Evolutionary conservation across 2,888 invertebrate genomes (phyloP).

Genomic region (Mesopsocus fuscifrons): DNA sequence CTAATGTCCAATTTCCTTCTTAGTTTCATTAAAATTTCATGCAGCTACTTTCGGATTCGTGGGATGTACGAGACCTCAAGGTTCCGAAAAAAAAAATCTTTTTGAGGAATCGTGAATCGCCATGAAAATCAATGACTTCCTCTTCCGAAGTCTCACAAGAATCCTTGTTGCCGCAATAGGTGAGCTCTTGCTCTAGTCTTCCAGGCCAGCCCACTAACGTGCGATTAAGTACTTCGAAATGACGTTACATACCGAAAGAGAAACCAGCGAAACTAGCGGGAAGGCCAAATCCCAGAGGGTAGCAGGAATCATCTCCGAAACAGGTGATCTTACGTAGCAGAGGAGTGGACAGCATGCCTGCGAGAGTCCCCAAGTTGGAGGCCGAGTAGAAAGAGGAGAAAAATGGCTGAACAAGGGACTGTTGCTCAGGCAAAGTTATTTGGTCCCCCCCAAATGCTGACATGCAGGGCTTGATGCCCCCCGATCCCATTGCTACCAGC

Average conservation of each 20-base stretch:
- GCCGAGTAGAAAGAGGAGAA: conserved; percentile 71
- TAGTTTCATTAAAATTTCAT: too few species aligned
- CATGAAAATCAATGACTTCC: too few species aligned
- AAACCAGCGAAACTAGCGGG: conserved; percentile 50
- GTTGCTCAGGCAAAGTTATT: conserved; percentile 48
- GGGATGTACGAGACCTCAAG: too few species aligned
- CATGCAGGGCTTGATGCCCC: conserved; percentile 75
- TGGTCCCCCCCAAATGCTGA: conserved; percentile 77
- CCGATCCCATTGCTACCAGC: conserved; percentile 55
- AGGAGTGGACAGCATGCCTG: conserved; percentile 51
- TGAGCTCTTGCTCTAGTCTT: too few species aligned
- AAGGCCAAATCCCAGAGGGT: conserved; percentile 56
- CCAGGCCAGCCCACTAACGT: too few species aligned
- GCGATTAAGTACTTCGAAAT: too few species aligned
- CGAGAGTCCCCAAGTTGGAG: conserved; percentile 49
- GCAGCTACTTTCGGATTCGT: too few species aligned
- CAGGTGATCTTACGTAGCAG: conserved; percentile 45
- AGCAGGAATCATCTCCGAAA: conserved; percentile 49
- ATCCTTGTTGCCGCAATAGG: too few species aligned
- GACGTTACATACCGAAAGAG: conserved; percentile 43
- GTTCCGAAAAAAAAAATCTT: too few species aligned
- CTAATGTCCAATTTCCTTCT: too few species aligned
- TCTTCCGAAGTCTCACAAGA: too few species aligned
- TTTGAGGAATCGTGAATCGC: too few species aligned
- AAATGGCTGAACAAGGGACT: conserved; percentile 43